Base-by-base conservation (phyloP, 2,888 invertebrate genomes). In the Drosophila barbarae region DNA sequence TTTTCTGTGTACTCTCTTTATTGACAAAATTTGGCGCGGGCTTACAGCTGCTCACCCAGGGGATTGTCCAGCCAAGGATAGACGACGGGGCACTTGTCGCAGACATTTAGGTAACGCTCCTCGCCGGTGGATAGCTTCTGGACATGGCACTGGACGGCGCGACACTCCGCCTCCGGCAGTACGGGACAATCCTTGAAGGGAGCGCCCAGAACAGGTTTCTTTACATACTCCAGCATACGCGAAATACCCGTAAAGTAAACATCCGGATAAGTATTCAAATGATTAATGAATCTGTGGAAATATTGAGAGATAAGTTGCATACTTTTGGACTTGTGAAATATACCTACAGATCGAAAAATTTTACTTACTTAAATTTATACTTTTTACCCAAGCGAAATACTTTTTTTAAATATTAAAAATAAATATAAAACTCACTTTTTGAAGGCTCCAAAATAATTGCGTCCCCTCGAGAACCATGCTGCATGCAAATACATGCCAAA, bases 21-120 rank as follows among this genome's bases (percentile, higher is more conserved):
- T 76, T 69, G 57, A 28, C 35, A 8, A 26, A 34, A 13, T 21
- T 32, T 39, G 42, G 39, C 23, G 46, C 30, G 12, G 32, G 8
- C 46, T 69, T 77, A 78, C 73, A 64, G 60, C 55, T 54, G 10
- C 52, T 60, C 38, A 28, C 92, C 92, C 21, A 90, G 76, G 34
- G 91, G 91, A 87, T 92, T 92, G 23, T 88, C 87, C 18, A 92
- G 59, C 92, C 92, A 92, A 23, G 92, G 92, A 84, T 91, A 92
- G 4, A 87, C 88, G 4, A 77, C 67, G 2, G 92, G 92, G 69
- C 92, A 92, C 15, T 74, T 64, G 51, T 83, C 84, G 76, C 92
- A 92, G n/a, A 89, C 85, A 7, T 84, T 90, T 90, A 92, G 90
- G 80, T 90, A 91, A 49, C 91, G 89, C 44, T 87, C 87, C 61